Conservation (phyloP, 2,888 invertebrate genomes). For the Microplitis deprimator region DNA sequence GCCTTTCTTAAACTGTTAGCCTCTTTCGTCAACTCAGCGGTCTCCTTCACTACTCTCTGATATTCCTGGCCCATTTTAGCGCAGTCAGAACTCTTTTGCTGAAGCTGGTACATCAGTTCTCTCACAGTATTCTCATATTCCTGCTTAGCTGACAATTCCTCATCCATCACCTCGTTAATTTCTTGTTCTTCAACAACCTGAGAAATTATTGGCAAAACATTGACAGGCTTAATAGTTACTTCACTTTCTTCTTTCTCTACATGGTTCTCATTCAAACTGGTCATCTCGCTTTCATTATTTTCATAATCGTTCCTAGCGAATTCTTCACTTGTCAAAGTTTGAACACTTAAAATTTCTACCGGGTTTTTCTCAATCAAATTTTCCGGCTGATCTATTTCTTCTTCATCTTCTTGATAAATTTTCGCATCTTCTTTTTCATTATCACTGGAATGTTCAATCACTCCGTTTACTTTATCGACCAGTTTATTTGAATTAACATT, state of each 20-base stretch:
- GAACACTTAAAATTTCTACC: constrained; percentile 53
- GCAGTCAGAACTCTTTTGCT: constrained; percentile 54
- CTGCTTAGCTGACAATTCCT: constrained; percentile 46
- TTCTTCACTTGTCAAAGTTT: constrained; percentile 60
- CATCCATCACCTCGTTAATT: not conserved
- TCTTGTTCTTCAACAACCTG: not conserved
- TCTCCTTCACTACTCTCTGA: constrained; percentile 59
- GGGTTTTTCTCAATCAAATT: constrained; percentile 48
- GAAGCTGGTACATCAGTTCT: constrained; percentile 51
- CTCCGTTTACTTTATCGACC: constrained; percentile 55
- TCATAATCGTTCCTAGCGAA: constrained; percentile 21
- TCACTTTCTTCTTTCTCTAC: constrained; percentile 3
- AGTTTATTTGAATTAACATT: constrained; percentile 35
- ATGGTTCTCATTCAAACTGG: constrained; percentile 45
- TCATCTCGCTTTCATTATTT: constrained; percentile 34
- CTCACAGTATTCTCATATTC: constrained; percentile 52
- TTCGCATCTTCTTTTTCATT: constrained; percentile 43
- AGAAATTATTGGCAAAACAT: not conserved
- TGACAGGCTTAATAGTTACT: not conserved
- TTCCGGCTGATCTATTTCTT: constrained; percentile 38
- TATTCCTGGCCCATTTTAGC: constrained; percentile 57
- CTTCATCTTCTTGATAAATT: constrained; percentile 31
- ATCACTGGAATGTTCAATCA: constrained; percentile 45
- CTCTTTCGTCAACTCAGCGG: constrained; percentile 55
- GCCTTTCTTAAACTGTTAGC: constrained; percentile 50